Evolutionary conservation across 2,888 invertebrate species (phyloP).

Genomic region (Melieria omissa): DNA sequence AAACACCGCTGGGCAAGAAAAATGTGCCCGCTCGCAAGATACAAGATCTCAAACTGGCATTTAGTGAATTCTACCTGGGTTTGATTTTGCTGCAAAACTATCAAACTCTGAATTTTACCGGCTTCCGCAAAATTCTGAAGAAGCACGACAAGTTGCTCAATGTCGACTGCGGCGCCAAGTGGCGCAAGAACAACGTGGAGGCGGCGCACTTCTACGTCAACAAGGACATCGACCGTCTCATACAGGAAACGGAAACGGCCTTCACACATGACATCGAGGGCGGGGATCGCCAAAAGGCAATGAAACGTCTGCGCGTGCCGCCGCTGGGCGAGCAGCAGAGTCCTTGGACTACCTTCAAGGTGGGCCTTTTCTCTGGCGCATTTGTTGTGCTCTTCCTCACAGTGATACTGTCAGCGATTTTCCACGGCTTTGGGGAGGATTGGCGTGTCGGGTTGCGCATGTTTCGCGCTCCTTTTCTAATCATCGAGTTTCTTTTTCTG

Average conservation of each 20-base stretch:
- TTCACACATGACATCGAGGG: constrained; percentile 79
- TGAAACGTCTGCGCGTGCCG: constrained; percentile 87
- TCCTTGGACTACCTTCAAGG: constrained; percentile 85
- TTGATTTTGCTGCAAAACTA: constrained; percentile 88
- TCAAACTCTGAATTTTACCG: constrained; percentile 88
- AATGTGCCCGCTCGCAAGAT: constrained; percentile 75
- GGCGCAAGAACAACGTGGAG: constrained; percentile 84
- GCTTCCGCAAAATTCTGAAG: constrained; percentile 89
- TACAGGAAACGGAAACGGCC: constrained; percentile 80
- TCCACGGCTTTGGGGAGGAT: constrained; percentile 68
- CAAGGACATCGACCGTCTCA: constrained; percentile 86
- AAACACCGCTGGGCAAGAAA: constrained; percentile 65
- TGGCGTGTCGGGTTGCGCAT: constrained; percentile 79
- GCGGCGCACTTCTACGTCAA: constrained; percentile 85
- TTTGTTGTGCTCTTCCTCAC: constrained; percentile 80
- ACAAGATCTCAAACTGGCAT: constrained; percentile 87
- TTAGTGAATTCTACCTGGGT: constrained; percentile 89
- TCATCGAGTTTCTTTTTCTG: constrained; percentile 80
- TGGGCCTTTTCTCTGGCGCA: constrained; percentile 85
- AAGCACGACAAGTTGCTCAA: constrained; percentile 86
- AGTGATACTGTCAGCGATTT: constrained; percentile 76
- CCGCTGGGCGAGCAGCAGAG: constrained; percentile 86
- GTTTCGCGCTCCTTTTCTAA: constrained; percentile 81
- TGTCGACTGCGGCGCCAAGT: constrained; percentile 79
- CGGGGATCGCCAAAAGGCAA: constrained; percentile 85